These are phyloP conservation scores for Girardinus metallicus DNA, from an alignment of 2,797 vertebrate genomes.

Conservation along the genomic window DNA sequence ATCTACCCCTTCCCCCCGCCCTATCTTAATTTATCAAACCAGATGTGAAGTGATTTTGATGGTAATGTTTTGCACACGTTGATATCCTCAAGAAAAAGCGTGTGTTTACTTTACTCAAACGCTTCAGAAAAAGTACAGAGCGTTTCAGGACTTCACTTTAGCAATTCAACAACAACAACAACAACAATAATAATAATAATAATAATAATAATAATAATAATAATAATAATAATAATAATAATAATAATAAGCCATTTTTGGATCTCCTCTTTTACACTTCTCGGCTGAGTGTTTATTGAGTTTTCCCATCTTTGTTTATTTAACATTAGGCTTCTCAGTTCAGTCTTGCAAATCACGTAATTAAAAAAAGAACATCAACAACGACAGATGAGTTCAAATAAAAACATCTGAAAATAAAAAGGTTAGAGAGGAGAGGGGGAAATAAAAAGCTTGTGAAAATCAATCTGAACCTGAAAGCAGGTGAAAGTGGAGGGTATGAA, in stretches of 20 bases:
- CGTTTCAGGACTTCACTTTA: background rate
- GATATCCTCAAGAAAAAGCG: background rate
- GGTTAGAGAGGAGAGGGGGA: background rate
- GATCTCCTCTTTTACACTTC: background rate
- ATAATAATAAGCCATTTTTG: background rate
- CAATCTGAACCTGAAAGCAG: background rate
- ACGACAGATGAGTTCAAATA: background rate
- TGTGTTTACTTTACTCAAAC: conserved; percentile 13
- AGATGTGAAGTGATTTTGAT: conserved; percentile 44
- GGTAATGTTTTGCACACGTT: conserved; percentile 21
- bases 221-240: background rate
- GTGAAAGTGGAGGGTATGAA: background rate
- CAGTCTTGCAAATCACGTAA: conserved; percentile 3
- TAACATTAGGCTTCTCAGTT: conserved; percentile 7
- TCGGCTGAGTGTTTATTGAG: background rate
- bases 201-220: background rate
- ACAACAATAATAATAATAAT: background rate
- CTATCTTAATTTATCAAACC: conserved; percentile 5
- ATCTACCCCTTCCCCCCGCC: background rate
- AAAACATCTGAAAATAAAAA: background rate
- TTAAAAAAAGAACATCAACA: background rate
- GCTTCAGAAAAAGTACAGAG: background rate
- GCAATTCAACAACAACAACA: background rate
- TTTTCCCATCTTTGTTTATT: background rate
- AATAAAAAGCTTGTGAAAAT: background rate